Percentiles rank a stretch among this genome's conserved stretches.
These are phyloP conservation scores for Etheostoma cragini DNA, from an alignment of 2,113 vertebrate species.

Conservation along the genomic window DNA sequence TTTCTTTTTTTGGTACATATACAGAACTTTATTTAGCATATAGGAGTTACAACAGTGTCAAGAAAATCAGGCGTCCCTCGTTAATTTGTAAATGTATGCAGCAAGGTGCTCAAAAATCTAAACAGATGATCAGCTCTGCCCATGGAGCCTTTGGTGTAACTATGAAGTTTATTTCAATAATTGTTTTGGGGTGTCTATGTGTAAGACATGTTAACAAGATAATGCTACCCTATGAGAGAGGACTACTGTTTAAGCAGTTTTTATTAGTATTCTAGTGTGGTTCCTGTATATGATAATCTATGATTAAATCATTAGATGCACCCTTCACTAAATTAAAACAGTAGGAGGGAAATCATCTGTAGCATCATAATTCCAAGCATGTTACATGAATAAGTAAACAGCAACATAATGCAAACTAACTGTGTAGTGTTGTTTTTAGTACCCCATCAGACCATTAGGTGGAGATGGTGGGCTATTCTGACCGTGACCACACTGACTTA, in stretches of 20 bases:
- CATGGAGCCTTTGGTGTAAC: slow-evolving; percentile 5
- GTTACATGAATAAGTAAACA: slow-evolving; percentile 3
- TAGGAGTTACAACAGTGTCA: neutral
- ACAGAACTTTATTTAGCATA: neutral
- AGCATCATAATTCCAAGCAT: neutral
- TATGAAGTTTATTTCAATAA: slow-evolving; percentile 2
- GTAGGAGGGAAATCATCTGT: neutral
- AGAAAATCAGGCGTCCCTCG: slow-evolving; percentile 19
- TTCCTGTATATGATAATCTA: neutral
- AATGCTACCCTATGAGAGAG: neutral
- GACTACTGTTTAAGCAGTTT: neutral
- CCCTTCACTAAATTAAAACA: neutral
- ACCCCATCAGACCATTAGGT: slow-evolving; percentile 55
- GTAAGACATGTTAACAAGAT: slow-evolving; percentile 8
- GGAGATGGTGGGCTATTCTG: slow-evolving; percentile 55
- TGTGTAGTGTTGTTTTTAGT: slow-evolving; percentile 9
- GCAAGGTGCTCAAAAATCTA: neutral
- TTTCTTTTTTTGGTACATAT: neutral
- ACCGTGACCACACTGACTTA: slow-evolving; percentile 7
- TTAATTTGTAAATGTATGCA: slow-evolving; percentile 22
- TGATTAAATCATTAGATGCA: neutral
- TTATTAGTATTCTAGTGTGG: neutral
- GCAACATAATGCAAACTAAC: neutral
- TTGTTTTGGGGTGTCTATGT: slow-evolving; percentile 19
- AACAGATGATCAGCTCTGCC: slow-evolving; percentile 12